These are phyloP conservation scores for Leptodactylus fuscus DNA, from an alignment of 2,113 vertebrate genomes.

Conservation along the genomic window DNA sequence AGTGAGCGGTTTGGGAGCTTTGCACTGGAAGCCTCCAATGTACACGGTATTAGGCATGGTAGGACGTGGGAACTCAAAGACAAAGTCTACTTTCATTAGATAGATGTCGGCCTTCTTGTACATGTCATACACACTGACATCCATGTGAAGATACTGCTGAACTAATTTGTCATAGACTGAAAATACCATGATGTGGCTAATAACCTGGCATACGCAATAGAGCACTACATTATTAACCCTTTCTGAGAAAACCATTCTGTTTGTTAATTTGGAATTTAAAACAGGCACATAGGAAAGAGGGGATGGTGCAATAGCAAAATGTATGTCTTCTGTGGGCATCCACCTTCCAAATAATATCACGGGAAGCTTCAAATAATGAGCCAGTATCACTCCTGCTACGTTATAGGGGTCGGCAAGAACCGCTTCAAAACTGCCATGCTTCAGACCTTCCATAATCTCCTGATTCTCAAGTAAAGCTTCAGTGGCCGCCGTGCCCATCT, in stretches of 20 bases:
- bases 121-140: conserved; percentile 70
- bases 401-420: conserved; percentile 72
- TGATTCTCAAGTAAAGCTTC: conserved; percentile 30
- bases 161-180: conserved; percentile 69
- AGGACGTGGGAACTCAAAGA: conserved; percentile 76
- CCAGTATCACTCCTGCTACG: conserved; percentile 71
- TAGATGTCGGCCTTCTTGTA: conserved; percentile 72
- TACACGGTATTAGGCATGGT: conserved; percentile 77
- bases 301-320: conserved; percentile 72
- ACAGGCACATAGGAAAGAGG: conserved; percentile 75
- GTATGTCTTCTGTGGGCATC: conserved; percentile 71
- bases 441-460: conserved; percentile 51
- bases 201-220: conserved; percentile 63
- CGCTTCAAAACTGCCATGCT: conserved; percentile 68
- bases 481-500: neutral
- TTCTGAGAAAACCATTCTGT: conserved; percentile 70
- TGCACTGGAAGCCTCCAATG: conserved; percentile 78
- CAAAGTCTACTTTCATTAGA: conserved; percentile 76
- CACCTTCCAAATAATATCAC: conserved; percentile 70
- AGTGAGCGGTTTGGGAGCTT: conserved; percentile 67
- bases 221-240: conserved; percentile 66
- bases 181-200: conserved; percentile 61
- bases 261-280: conserved; percentile 54
- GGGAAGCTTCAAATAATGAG: conserved; percentile 74
- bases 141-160: conserved; percentile 70